Evolutionary conservation across 2,113 vertebrate genomes (phyloP).

Genomic region (Cichladusa arquata): DNA sequence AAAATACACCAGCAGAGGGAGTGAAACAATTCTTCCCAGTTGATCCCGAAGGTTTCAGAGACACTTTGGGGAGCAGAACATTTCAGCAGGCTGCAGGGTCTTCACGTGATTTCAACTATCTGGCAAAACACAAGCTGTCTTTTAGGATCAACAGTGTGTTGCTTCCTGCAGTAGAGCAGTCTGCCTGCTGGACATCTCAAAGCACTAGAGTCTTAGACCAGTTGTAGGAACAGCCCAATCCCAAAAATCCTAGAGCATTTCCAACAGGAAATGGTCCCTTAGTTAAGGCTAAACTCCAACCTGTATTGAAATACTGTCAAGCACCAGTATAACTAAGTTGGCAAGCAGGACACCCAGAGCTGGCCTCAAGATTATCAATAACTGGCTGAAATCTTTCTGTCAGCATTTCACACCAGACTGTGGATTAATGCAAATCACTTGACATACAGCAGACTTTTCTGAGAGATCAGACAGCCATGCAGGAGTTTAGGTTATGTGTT

Average conservation of each 20-base stretch:
- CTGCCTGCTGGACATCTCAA: neutral
- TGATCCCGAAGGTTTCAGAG: neutral
- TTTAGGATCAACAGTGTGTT: neutral
- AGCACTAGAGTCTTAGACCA: neutral
- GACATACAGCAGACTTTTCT: neutral
- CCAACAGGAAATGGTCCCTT: neutral
- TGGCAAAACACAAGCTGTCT: neutral
- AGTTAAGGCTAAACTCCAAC: neutral
- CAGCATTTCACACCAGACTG: neutral
- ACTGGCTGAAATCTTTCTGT: neutral
- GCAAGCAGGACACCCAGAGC: neutral
- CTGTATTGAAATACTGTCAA: neutral
- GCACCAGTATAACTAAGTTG: neutral
- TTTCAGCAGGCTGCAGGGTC: neutral
- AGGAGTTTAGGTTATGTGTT: neutral
- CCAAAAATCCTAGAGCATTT: neutral
- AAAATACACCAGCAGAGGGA: constrained; percentile 33
- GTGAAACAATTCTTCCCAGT: neutral
- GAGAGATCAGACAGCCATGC: neutral
- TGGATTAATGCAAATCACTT: neutral
- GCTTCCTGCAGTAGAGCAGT: neutral
- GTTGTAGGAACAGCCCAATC: neutral
- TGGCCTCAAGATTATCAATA: neutral
- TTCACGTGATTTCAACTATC: neutral
- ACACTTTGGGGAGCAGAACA: neutral